Percentiles rank a stretch among this genome's conserved stretches.
Evolutionary conservation across 35 echinoderm and acorn worm species (phyloP).

Genomic region (Apostichopus japonicus): DNA sequence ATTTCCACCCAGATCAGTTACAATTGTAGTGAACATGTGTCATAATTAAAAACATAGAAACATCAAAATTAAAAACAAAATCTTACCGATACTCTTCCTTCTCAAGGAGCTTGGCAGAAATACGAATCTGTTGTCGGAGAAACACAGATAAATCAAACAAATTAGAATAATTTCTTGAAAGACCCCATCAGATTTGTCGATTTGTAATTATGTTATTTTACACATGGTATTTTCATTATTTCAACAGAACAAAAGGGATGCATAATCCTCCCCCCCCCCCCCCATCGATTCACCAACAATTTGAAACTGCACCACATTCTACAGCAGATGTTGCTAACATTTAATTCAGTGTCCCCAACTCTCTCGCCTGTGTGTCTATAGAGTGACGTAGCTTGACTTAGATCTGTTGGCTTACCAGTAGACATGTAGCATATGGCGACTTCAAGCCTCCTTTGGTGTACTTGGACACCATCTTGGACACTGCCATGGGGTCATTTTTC

Average conservation of each 20-base stretch:
- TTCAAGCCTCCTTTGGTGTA: constrained; percentile 92
- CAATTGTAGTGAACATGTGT: too few species aligned
- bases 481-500: constrained; percentile 89
- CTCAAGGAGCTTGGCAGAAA: constrained; percentile 88
- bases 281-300: neutral
- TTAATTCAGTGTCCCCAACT: too few species aligned
- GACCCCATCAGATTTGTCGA: too few species aligned
- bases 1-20: too few species aligned
- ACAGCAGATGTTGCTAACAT: too few species aligned
- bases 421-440: constrained; percentile 93
- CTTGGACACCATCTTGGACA: constrained; percentile 93
- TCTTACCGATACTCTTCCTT: constrained; percentile 97
- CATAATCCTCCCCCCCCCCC: too few species aligned
- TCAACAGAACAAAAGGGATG: too few species aligned
- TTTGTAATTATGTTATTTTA: too few species aligned
- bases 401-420: constrained; percentile 72
- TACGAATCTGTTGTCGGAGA: constrained; percentile 78
- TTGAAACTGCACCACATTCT: neutral
- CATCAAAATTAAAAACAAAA: neutral
- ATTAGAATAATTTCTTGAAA: too few species aligned
- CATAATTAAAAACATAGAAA: too few species aligned
- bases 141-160: neutral
- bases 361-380: neutral
- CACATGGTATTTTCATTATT: too few species aligned
- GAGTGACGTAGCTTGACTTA: neutral